Conservation (phyloP, 2,113 vertebrate species). For the Hippocampus abdominalis region DNA sequence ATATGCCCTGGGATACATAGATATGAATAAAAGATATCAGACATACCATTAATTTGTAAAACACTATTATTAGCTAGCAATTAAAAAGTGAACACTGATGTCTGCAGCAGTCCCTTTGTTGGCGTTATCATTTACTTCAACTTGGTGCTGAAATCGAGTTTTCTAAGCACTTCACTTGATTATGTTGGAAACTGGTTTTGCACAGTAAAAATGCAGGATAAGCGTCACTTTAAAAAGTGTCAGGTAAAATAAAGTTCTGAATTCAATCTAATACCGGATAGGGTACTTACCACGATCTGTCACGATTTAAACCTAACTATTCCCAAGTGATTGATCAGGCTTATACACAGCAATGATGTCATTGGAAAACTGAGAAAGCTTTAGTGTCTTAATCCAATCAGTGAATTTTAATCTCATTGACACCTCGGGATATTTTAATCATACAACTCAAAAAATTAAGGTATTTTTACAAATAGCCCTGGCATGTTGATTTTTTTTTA, state of each 20-base stretch:
- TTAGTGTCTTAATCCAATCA: not conserved
- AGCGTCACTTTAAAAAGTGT: not conserved
- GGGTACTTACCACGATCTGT: conserved; percentile 52
- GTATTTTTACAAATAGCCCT: not conserved
- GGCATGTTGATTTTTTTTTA: no score
- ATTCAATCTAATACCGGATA: conserved; percentile 12
- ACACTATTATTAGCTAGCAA: not conserved
- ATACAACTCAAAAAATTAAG: not conserved
- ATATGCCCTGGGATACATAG: not conserved
- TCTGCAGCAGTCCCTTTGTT: not conserved
- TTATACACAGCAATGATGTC: not conserved
- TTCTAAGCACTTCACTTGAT: not conserved
- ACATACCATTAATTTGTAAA: not conserved
- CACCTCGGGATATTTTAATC: not conserved
- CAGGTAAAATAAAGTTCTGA: not conserved
- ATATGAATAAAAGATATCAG: not conserved
- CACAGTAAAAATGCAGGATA: not conserved
- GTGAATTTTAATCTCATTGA: not conserved
- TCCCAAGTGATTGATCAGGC: not conserved
- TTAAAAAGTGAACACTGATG: not conserved
- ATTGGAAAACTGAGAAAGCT: not conserved
- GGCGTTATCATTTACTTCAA: not conserved
- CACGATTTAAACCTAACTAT: conserved; percentile 6
- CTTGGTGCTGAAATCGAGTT: not conserved
- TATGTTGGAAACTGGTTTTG: not conserved